Conservation (phyloP, 1,140 invertebrate genomes). For the Drosophila eugracilis region DNA sequence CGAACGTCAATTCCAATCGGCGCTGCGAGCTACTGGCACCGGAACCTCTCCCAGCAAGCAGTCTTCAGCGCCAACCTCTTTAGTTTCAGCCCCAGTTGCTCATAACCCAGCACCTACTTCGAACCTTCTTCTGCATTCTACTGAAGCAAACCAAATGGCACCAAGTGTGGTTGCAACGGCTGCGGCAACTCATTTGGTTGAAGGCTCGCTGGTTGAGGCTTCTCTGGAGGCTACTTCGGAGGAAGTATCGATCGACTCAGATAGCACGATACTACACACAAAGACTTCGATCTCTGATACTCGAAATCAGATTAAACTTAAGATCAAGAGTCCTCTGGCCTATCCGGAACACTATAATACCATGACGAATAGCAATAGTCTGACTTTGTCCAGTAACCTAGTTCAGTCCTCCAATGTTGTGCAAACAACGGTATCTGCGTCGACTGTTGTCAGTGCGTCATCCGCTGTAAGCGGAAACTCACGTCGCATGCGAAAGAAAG, state of each 20-base stretch:
- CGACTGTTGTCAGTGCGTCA: conserved; percentile 57
- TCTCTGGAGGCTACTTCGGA: conserved; percentile 79
- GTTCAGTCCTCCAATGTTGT: conserved; percentile 56
- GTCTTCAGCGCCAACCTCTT: conserved; percentile 2
- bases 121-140: conserved; percentile 48
- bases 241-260: conserved; percentile 85
- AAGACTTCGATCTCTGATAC: conserved; percentile 91
- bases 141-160: conserved; percentile 66
- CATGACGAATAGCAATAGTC: conserved; percentile 54
- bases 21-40: conserved; percentile 87
- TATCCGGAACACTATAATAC: conserved; percentile 72
- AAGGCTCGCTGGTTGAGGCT: conserved; percentile 56
- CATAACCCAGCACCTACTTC: conserved; percentile 3
- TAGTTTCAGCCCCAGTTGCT: not conserved
- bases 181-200: conserved; percentile 45
- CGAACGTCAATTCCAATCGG: conserved; percentile 90
- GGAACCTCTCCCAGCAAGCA: conserved; percentile 54
- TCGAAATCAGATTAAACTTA: conserved; percentile 94
- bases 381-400: conserved; percentile 49
- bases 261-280: conserved; percentile 85
- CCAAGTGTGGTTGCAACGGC: conserved; percentile 24
- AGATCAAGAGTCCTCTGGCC: conserved; percentile 94
- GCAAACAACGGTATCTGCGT: conserved; percentile 59
- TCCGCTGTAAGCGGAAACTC: conserved; percentile 85
- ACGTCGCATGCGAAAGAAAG: conserved; percentile 95